Evolutionary conservation across 2,113 vertebrate genomes (phyloP), one percentile per base, ranked within the genome.

Genomic region (Passer domesticus): DNA sequence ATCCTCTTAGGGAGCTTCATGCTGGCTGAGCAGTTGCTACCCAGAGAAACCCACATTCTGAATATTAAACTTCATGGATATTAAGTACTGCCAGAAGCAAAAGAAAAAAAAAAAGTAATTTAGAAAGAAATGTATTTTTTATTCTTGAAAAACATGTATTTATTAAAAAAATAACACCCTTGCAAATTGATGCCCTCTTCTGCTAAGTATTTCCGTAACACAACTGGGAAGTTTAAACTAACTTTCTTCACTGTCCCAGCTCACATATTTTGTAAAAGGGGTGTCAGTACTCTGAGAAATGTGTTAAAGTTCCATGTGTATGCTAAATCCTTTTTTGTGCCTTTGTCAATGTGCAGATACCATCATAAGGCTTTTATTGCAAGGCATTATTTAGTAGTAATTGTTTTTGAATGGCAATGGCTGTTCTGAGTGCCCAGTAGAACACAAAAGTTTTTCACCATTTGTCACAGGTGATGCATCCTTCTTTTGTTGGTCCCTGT

Each of bases 1-100:
- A 35, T 52, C 35, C 69, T 91, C 64, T 75, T 58, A 50, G 87
- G 90, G 87, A 96, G 30, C 56, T 87, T 91, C 44, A 63, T 94
- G 77, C 81, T 68, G n/a, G 41, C 69, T 91, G 81, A 87, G 66
- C 82, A 81, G 83, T 94, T 95, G 87, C 49, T 84, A 59, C 47
- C 64, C 62, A 75, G 74, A 95, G 66, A 91, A 91, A 81, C 46
- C 13, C 0, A 0, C 52, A 39, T 67, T 87, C 62, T 95, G 69
- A 93, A 75, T 89, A 84, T 92, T 93, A 94, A 97, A 87, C 47
- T 86, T 78, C 31, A 59, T 70, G 56, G 84, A 58, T 92, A 76
- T 88, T 83, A 69, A 95, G 33, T 89, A 89, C 20, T 88, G 87
- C 82, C 78, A 92, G 59, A 87, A n/a, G 87, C 31, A 70, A 90